Evolutionary conservation across 2,797 vertebrate species (phyloP).

Genomic region (Pipistrellus pygmaeus): DNA sequence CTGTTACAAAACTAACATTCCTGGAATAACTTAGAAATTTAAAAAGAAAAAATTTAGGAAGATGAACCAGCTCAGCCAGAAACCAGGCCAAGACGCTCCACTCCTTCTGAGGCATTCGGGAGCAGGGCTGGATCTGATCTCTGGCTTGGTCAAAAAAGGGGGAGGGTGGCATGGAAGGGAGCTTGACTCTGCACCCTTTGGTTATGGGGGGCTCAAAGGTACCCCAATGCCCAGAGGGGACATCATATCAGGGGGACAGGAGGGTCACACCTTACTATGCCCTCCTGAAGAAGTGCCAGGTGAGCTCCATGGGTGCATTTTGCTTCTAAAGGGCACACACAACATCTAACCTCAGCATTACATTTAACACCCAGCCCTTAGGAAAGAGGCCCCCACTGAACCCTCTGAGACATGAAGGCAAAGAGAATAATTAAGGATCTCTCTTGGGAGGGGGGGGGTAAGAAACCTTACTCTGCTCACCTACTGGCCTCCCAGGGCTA

Average conservation of each 20-base stretch:
- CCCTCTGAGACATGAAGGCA: constrained; percentile 11
- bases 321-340: neutral
- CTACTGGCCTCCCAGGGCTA: neutral
- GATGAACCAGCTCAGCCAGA: neutral
- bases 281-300: neutral
- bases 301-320: neutral
- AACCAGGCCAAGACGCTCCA: neutral
- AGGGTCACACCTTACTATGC: too few relatives aligned
- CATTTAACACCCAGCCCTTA: neutral
- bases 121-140: neutral
- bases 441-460: neutral
- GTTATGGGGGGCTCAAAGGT: neutral
- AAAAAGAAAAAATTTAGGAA: neutral
- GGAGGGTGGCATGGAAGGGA: neutral
- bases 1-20: neutral
- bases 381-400: neutral
- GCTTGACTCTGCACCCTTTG: neutral
- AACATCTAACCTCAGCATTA: neutral
- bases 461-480: neutral
- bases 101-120: neutral
- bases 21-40: neutral
- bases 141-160: neutral
- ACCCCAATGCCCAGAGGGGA: neutral
- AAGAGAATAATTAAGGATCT: neutral
- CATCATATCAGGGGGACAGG: too few relatives aligned